Conservation (phyloP, 2,113 vertebrate genomes). For the Solea solea region DNA sequence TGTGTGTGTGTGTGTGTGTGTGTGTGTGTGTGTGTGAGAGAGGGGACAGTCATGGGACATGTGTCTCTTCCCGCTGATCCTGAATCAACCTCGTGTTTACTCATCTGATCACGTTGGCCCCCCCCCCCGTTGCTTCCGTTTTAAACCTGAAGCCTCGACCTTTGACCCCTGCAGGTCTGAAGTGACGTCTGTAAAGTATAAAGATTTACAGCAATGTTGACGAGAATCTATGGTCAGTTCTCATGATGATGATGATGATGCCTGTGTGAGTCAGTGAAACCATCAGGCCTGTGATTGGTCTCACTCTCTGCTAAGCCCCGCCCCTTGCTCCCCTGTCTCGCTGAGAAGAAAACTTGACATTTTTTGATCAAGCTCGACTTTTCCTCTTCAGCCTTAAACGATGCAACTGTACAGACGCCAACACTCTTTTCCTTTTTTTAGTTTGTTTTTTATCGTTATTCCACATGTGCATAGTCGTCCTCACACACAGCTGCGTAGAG, state of each 20-base stretch:
- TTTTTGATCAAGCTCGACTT: constrained; percentile 40
- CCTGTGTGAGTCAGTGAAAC: too few relatives aligned
- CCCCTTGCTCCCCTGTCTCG: too few relatives aligned
- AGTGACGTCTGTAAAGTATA: too few relatives aligned
- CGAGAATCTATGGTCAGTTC: too few relatives aligned
- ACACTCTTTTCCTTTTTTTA: constrained; percentile 1
- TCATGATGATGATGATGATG: too few relatives aligned
- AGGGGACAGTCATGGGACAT: too few relatives aligned
- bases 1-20: not conserved
- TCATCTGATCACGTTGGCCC: too few relatives aligned
- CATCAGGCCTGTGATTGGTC: not conserved
- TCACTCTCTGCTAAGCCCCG: not conserved
- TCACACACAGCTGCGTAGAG: not conserved
- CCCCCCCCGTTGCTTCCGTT: too few relatives aligned
- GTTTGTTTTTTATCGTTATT: not conserved
- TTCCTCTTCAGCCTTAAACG: constrained; percentile 12
- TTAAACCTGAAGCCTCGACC: too few relatives aligned
- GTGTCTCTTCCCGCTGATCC: not conserved
- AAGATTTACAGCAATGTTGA: too few relatives aligned
- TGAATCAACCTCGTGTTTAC: not conserved
- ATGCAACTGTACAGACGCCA: constrained; percentile 15
- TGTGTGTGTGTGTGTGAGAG: not conserved
- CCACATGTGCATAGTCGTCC: not conserved
- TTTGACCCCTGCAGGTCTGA: too few relatives aligned
- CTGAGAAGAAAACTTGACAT: constrained; percentile 61